phyloP scores from a whole-genome alignment of 2,888 invertebrate species.

The Panopea generosa region DNA sequence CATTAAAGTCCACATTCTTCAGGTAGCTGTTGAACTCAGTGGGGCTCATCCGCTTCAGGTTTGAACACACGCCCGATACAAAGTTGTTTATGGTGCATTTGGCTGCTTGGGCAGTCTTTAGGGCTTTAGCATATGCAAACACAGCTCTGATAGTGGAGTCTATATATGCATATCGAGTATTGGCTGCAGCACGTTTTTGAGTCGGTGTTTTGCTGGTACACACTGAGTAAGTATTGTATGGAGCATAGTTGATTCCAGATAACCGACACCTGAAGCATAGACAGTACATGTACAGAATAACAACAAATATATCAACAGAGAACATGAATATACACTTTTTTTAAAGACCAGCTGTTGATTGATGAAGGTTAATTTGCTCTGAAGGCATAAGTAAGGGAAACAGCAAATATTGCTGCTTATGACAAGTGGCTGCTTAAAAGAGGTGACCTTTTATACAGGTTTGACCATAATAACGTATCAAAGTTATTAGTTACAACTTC shows the following conservation, averaged over 20 bases:
- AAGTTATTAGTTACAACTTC: no score
- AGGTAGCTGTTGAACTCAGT: conserved; percentile 71
- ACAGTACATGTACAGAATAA: conserved; percentile 10
- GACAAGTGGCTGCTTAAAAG: no score
- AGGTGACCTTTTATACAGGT: no score
- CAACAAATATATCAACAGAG: no score
- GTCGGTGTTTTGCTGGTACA: conserved; percentile 53
- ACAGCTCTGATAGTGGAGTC: conserved; percentile 77
- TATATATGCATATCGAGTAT: conserved; percentile 62
- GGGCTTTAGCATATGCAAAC: conserved; percentile 77
- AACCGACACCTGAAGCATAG: conserved; percentile 58
- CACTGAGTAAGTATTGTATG: conserved; percentile 57
- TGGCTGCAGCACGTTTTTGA: conserved; percentile 38
- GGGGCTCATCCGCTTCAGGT: conserved; percentile 64
- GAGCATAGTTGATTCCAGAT: conserved; percentile 59
- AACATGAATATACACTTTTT: no score
- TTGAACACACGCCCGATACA: conserved; percentile 54
- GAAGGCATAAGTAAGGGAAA: no score
- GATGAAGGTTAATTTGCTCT: no score
- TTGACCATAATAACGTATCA: no score
- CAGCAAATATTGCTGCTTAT: no score
- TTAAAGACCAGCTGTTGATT: no score
- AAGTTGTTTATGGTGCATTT: conserved; percentile 66
- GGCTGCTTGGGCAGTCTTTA: conserved; percentile 66
- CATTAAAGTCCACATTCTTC: conserved; percentile 66